Conservation (phyloP, 2,113 vertebrate genomes). For the Oreotrochilus melanogaster region DNA sequence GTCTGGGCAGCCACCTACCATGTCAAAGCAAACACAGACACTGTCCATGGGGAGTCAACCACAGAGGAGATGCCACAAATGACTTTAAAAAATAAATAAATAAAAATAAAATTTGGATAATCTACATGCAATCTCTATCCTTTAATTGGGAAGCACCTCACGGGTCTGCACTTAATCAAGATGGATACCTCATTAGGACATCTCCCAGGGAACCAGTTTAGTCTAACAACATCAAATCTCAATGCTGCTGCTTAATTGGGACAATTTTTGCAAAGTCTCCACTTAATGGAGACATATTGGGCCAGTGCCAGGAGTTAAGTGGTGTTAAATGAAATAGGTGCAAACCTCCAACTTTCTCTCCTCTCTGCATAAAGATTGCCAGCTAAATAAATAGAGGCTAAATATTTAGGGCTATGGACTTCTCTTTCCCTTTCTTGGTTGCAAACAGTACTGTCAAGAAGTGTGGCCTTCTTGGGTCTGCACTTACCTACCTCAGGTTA, state of each 20-base stretch:
- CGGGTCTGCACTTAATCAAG: slow-evolving; percentile 66
- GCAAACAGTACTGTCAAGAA: background rate
- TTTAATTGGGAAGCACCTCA: slow-evolving; percentile 70
- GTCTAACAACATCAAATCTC: slow-evolving; percentile 68
- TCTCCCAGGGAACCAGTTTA: slow-evolving; percentile 74
- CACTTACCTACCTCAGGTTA: background rate
- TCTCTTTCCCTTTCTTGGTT: background rate
- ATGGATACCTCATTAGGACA: slow-evolving; percentile 73
- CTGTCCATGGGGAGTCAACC: background rate
- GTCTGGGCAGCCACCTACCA: background rate
- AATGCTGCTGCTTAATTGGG: slow-evolving; percentile 65
- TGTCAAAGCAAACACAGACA: background rate
- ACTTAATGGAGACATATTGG: slow-evolving; percentile 69
- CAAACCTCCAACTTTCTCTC: slow-evolving; percentile 57
- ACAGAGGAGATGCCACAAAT: background rate
- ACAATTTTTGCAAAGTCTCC: slow-evolving; percentile 70
- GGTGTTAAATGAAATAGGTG: slow-evolving; percentile 72
- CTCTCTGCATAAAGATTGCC: slow-evolving; percentile 34
- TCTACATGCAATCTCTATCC: background rate
- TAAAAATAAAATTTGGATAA: background rate
- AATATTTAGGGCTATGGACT: background rate
- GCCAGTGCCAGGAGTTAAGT: slow-evolving; percentile 69
- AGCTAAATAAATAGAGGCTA: slow-evolving; percentile 34
- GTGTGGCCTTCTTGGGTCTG: background rate
- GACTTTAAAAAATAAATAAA: background rate